Percentiles rank a stretch among this genome's conserved stretches.
phyloP scores from a whole-genome alignment of 2,888 invertebrate genomes.

The Tetrapedia diversipes region DNA sequence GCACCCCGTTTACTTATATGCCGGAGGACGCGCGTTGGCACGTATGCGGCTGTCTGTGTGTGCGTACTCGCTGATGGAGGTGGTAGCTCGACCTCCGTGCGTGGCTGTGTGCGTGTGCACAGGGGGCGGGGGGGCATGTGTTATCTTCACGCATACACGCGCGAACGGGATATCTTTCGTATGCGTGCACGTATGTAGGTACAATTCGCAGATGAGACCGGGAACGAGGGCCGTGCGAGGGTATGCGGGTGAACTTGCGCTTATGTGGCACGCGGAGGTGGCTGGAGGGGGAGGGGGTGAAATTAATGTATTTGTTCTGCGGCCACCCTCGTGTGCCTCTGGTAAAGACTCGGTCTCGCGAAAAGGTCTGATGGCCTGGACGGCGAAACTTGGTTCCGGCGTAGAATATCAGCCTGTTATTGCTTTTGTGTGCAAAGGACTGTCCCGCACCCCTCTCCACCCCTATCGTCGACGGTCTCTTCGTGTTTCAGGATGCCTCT shows the following conservation, averaged over 20 bases:
- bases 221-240: constrained; percentile 9
- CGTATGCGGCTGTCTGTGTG: constrained; percentile 37
- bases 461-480: constrained; percentile 5
- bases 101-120: not conserved
- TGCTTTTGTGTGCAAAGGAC: constrained; percentile 74
- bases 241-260: constrained; percentile 17
- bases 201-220: constrained; percentile 37
- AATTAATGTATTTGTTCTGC: constrained; percentile 82
- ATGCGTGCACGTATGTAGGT: constrained; percentile 47
- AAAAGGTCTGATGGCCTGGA: constrained; percentile 71
- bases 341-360: constrained; percentile 71
- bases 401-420: constrained; percentile 73
- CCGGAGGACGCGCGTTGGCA: constrained; percentile 75
- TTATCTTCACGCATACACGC: not conserved
- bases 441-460: constrained; percentile 32
- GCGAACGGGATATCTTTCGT: constrained; percentile 46
- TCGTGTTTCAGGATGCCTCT: constrained; percentile 57
- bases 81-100: constrained; percentile 43
- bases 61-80: constrained; percentile 42
- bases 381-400: constrained; percentile 64
- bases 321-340: constrained; percentile 79
- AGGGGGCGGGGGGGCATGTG: too few relatives aligned
- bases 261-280: constrained; percentile 30
- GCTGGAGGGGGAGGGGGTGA: constrained; percentile 74
- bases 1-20: constrained; percentile 81